These are phyloP conservation scores for Garrulus glandarius DNA, from an alignment of 2,797 vertebrate species.

Conservation along the genomic window DNA sequence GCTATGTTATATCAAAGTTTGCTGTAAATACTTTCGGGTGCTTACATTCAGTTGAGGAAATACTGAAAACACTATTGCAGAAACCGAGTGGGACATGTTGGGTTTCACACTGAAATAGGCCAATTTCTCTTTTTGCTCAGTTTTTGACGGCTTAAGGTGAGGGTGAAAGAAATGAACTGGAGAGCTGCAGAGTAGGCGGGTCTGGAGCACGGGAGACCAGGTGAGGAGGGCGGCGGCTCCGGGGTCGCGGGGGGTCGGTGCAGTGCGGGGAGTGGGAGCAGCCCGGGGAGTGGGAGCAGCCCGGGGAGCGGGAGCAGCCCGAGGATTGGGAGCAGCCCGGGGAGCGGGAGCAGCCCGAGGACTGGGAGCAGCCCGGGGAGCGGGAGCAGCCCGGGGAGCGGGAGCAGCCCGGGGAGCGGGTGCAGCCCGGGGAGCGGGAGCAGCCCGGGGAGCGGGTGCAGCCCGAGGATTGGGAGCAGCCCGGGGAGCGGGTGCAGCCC, in stretches of 20 bases:
- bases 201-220: neutral
- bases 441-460: too few species aligned
- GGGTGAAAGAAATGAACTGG: neutral
- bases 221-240: neutral
- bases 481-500: neutral
- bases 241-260: neutral
- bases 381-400: too few species aligned
- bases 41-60: neutral
- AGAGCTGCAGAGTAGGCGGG: neutral
- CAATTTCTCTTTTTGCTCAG: neutral
- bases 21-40: neutral
- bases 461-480: too few species aligned
- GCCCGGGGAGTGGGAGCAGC: neutral
- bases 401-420: neutral
- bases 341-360: too few species aligned
- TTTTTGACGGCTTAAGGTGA: neutral
- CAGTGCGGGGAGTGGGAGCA: fast-evolving
- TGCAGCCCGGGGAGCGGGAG: neutral
- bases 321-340: neutral
- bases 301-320: too few species aligned
- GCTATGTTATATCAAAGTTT: neutral
- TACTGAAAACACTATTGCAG: neutral
- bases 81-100: neutral
- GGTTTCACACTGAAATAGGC: neutral
- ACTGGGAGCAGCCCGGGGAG: neutral